phyloP scores from a whole-genome alignment of 2,888 invertebrate genomes.

The Vandiemenella viatica region DNA sequence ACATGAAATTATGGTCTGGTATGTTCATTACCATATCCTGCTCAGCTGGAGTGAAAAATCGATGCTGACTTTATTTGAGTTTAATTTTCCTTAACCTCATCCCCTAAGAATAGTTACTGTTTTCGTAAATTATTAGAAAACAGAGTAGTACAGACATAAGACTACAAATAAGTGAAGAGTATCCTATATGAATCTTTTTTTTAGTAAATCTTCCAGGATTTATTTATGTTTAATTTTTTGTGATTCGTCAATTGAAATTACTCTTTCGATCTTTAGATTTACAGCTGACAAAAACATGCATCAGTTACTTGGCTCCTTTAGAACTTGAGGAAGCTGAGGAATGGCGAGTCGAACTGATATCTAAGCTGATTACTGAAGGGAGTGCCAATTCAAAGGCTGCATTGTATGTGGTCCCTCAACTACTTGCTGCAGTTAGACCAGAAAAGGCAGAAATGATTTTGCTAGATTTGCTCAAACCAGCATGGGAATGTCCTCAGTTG shows the following conservation, averaged over 20 bases:
- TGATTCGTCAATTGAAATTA: not conserved
- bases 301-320: not conserved
- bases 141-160: too few species aligned
- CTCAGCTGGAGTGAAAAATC: too few species aligned
- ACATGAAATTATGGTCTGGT: too few species aligned
- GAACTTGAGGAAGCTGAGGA: not conserved
- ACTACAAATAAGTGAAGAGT: too few species aligned
- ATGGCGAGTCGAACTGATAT: not conserved
- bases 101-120: too few species aligned
- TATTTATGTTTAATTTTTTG: too few species aligned
- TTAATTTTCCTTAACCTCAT: too few species aligned
- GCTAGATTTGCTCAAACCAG: not conserved
- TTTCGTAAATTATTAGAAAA: too few species aligned
- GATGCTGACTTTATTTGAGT: too few species aligned
- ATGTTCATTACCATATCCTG: too few species aligned
- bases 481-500: not conserved
- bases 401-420: not conserved
- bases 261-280: not conserved
- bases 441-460: not conserved
- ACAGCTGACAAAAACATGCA: not conserved
- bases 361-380: not conserved
- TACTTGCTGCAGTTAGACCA: not conserved
- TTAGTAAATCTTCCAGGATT: too few species aligned
- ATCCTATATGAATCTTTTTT: too few species aligned
- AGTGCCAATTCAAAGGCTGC: not conserved